Conservation (phyloP, 2,113 vertebrate species). For the Chrysochloris asiatica region DNA sequence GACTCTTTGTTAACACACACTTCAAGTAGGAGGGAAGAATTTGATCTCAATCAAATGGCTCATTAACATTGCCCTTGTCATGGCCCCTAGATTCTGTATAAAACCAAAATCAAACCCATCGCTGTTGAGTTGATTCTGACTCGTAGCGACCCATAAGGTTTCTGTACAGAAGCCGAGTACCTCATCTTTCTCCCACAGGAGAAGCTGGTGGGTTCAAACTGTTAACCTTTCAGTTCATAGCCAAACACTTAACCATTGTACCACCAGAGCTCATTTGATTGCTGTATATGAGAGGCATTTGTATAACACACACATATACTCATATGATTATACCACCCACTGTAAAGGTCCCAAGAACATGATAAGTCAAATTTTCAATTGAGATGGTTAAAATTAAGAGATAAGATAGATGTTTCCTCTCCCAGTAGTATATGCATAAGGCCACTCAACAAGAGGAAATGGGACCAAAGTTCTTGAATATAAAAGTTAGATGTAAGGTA, state of each 20-base stretch:
- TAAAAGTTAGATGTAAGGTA: not conserved
- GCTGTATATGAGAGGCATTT: not conserved
- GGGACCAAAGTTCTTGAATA: not conserved
- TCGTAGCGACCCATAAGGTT: too few species aligned
- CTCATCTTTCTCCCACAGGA: too few species aligned
- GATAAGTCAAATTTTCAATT: constrained; percentile 27
- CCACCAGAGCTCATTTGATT: too few species aligned
- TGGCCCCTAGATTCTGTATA: not conserved
- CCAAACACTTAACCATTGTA: too few species aligned
- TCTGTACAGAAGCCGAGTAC: too few species aligned
- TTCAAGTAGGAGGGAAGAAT: constrained; percentile 74
- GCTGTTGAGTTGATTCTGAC: too few species aligned
- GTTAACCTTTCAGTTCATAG: too few species aligned
- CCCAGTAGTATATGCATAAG: not conserved
- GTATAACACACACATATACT: not conserved
- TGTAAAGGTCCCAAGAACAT: not conserved
- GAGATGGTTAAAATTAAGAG: constrained; percentile 55
- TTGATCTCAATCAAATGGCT: constrained; percentile 74
- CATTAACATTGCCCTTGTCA: constrained; percentile 62
- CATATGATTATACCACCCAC: not conserved
- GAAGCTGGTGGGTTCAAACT: too few species aligned
- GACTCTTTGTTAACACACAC: constrained; percentile 72
- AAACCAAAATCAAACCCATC: too few species aligned
- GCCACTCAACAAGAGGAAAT: constrained; percentile 39
- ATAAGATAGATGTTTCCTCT: constrained; percentile 1